These are phyloP conservation scores for Papilio elwesi DNA, from an alignment of 2,888 invertebrate species.

Conservation along the genomic window DNA sequence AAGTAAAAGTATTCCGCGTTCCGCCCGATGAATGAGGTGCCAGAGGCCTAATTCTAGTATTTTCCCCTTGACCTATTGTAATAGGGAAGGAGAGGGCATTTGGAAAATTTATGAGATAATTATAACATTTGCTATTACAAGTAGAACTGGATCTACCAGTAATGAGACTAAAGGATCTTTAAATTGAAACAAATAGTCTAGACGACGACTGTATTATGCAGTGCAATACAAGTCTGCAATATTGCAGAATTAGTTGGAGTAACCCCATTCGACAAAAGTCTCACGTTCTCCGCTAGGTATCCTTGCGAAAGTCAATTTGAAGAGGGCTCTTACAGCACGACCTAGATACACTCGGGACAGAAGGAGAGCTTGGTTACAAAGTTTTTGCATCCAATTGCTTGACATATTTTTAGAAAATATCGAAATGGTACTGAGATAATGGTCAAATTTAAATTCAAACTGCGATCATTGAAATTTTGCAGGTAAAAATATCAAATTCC, in stretches of 20 bases:
- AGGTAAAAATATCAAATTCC: no score
- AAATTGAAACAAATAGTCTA: slow-evolving; percentile 11
- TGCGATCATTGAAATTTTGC: no score
- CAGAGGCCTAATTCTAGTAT: no score
- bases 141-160: background rate
- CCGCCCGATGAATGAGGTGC: no score
- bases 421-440: background rate
- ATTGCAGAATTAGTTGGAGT: slow-evolving; percentile 22
- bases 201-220: background rate
- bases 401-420: slow-evolving; percentile 4
- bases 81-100: no score
- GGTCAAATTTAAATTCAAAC: no score
- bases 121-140: no score
- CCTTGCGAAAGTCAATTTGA: slow-evolving; percentile 20
- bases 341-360: slow-evolving; percentile 16
- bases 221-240: slow-evolving; percentile 5
- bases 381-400: slow-evolving; percentile 1
- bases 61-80: no score
- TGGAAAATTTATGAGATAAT: no score
- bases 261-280: slow-evolving; percentile 11
- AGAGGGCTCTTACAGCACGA: slow-evolving; percentile 9
- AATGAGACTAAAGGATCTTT: background rate
- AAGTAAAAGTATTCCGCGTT: no score
- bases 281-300: slow-evolving; percentile 11
- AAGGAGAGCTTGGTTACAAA: slow-evolving; percentile 1